Evolutionary conservation across 2,888 invertebrate genomes (phyloP).

Genomic region (Melieria crassipennis): DNA sequence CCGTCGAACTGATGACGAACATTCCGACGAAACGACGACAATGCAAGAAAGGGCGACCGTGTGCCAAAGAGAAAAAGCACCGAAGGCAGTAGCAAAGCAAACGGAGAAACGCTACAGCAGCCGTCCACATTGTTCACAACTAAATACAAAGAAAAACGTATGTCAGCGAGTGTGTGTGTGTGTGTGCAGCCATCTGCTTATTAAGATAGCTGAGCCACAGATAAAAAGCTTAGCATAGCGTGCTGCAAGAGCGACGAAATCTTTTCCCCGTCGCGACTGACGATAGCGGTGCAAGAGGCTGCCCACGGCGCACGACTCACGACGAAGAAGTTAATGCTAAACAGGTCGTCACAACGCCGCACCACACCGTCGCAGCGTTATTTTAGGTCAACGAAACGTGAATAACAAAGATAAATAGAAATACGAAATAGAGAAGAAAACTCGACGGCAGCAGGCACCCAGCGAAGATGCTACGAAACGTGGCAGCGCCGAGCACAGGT

Average conservation of each 20-base stretch:
- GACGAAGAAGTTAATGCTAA: too few relatives aligned
- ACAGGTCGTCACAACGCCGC: too few relatives aligned
- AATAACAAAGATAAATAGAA: slow-evolving; percentile 17
- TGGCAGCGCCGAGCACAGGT: not conserved
- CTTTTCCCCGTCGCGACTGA: not conserved
- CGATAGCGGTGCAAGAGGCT: not conserved
- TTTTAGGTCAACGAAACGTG: slow-evolving; percentile 34
- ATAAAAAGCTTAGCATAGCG: slow-evolving; percentile 14
- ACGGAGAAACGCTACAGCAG: too few relatives aligned
- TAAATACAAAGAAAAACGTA: too few relatives aligned
- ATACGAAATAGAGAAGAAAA: slow-evolving; percentile 1
- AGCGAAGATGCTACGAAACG: not conserved
- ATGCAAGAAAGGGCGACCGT: too few relatives aligned
- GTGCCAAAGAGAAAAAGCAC: too few relatives aligned
- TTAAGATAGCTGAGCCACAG: not conserved
- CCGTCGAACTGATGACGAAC: too few relatives aligned
- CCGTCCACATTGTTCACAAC: too few relatives aligned
- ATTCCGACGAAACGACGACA: too few relatives aligned
- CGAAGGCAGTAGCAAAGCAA: too few relatives aligned
- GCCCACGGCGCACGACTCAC: too few relatives aligned
- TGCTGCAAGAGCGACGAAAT: not conserved
- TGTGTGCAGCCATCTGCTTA: not conserved
- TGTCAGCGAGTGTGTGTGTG: too few relatives aligned
- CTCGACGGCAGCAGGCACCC: not conserved
- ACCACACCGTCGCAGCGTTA: slow-evolving; percentile 13